A percentile compares a stretch with the other conserved stretches of the same genome.
Conservation (phyloP, 2,888 invertebrate species). For the Venusia cambrica region DNA sequence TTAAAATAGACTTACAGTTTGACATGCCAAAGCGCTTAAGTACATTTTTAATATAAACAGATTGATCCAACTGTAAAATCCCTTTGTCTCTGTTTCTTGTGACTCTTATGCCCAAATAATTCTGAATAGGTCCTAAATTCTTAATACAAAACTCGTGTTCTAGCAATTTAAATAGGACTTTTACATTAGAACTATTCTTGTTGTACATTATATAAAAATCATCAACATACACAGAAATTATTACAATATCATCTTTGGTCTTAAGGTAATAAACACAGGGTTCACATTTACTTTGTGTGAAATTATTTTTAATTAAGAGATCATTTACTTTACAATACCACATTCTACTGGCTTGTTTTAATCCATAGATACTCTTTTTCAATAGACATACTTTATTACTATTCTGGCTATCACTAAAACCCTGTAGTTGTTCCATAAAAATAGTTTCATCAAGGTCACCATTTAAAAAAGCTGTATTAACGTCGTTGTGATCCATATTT, state of each 20-base stretch:
- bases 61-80: no score
- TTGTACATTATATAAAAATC: constrained; percentile 25
- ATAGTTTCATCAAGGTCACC: no score
- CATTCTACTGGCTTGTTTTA: constrained; percentile 29
- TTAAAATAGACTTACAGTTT: no score
- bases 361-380: constrained; percentile 27
- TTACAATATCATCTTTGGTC: constrained; percentile 3
- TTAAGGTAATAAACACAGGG: constrained; percentile 14
- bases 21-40: no score
- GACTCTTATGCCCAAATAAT: no score
- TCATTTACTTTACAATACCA: constrained; percentile 26
- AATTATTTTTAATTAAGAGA: constrained; percentile 1
- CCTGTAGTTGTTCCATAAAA: neutral
- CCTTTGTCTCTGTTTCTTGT: no score
- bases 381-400: no score
- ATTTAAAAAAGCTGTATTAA: no score
- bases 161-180: neutral
- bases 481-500: no score
- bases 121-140: no score
- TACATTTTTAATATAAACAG: no score
- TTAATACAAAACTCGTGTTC: neutral
- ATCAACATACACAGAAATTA: constrained; percentile 30
- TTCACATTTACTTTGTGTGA: constrained; percentile 6
- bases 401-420: constrained; percentile 2
- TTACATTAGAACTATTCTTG: neutral